Percentiles rank a stretch among this genome's conserved stretches.
These are phyloP conservation scores for Drosophila murphyi DNA, from an alignment of 1,140 invertebrate genomes.

Conservation along the genomic window DNA sequence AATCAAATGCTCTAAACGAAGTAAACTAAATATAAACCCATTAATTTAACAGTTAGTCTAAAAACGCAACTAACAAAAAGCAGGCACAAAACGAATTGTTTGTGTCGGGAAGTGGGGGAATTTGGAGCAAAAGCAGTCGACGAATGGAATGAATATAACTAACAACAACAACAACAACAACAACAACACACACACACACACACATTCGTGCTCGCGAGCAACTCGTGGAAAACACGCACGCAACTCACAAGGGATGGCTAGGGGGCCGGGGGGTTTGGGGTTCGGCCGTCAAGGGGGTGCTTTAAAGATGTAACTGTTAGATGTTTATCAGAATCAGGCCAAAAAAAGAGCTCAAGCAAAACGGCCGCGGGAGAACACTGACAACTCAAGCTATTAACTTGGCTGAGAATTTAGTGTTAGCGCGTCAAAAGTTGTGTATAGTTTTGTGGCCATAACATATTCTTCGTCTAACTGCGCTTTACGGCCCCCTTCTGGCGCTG, in stretches of 20 bases:
- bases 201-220: neutral
- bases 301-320: constrained; percentile 25
- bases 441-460: constrained; percentile 30
- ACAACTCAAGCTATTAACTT: constrained; percentile 5
- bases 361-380: neutral
- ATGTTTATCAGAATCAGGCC: constrained; percentile 5
- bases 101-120: too few relatives aligned
- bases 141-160: constrained; percentile 32
- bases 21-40: constrained; percentile 53
- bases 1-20: constrained; percentile 44
- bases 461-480: neutral
- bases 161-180: neutral
- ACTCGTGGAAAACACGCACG: constrained; percentile 28
- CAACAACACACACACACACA: too few relatives aligned
- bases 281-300: neutral
- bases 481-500: constrained; percentile 6
- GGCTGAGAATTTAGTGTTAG: neutral
- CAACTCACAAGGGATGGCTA: constrained; percentile 31
- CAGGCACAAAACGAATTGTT: constrained; percentile 15
- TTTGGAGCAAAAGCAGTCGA: constrained; percentile 18
- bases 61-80: constrained; percentile 57
- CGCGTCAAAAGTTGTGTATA: constrained; percentile 40
- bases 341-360: constrained; percentile 19
- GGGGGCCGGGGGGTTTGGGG: neutral
- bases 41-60: constrained; percentile 69